Conservation (phyloP, 2,113 vertebrate species). For the Ammodytes dubius region DNA sequence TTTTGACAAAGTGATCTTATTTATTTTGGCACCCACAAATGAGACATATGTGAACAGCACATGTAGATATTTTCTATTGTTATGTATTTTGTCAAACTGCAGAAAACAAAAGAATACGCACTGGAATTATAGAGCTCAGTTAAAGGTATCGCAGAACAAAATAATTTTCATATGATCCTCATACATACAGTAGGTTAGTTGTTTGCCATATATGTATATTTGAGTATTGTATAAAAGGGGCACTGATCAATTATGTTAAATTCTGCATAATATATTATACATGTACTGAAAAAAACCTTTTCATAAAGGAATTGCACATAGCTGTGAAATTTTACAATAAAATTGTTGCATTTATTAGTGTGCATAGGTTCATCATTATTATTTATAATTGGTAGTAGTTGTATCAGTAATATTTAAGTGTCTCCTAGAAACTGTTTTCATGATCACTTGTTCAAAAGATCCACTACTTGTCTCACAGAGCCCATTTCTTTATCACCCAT, state of each 20-base stretch:
- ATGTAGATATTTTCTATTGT: conserved; percentile 89
- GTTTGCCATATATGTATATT: conserved; percentile 78
- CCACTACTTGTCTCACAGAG: no score
- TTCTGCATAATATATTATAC: conserved; percentile 79
- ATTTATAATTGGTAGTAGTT: not conserved
- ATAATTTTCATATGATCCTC: conserved; percentile 65
- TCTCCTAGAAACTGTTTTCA: not conserved
- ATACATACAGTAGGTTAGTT: conserved; percentile 69
- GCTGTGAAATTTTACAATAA: conserved; percentile 96
- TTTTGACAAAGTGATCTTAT: conserved; percentile 47
- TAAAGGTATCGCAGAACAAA: conserved; percentile 53
- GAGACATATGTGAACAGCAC: conserved; percentile 82
- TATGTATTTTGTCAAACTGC: conserved; percentile 78
- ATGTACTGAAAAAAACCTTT: conserved; percentile 87
- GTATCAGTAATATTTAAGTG: not conserved
- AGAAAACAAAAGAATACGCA: conserved; percentile 59
- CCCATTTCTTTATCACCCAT: no score
- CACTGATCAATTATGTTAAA: conserved; percentile 73
- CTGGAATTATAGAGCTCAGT: conserved; percentile 56
- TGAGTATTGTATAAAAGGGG: conserved; percentile 76
- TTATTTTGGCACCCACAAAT: conserved; percentile 59
- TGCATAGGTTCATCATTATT: conserved; percentile 42
- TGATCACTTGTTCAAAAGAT: no score
- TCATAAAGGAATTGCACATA: conserved; percentile 91
- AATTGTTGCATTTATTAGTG: conserved; percentile 87